Evolutionary conservation across 1,140 invertebrate genomes (phyloP).

Genomic region (Linepithema humile): DNA sequence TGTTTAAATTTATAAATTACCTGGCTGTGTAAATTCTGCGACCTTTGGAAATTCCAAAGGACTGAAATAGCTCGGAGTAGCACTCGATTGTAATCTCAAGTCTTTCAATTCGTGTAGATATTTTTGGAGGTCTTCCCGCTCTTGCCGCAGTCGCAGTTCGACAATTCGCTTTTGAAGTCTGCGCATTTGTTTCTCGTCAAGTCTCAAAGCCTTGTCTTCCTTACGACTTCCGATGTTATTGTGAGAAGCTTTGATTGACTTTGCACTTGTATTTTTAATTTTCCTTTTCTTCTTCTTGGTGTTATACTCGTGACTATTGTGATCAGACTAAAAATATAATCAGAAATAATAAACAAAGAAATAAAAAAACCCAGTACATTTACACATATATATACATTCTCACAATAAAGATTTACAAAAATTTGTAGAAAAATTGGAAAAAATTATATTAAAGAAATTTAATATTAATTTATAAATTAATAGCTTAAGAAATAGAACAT

Average conservation of each 20-base stretch:
- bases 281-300: constrained; percentile 17
- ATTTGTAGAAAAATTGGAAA: not conserved
- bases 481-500: not conserved
- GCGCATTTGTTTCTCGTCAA: constrained; percentile 39
- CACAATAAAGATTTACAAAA: not conserved
- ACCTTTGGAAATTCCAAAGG: constrained; percentile 78
- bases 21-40: constrained; percentile 63
- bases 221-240: not conserved
- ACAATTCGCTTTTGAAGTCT: constrained; percentile 51
- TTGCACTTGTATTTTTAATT: not conserved
- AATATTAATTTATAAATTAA: not conserved
- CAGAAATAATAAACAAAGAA: not conserved
- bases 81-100: constrained; percentile 31
- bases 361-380: too few species aligned
- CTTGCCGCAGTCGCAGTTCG: constrained; percentile 55
- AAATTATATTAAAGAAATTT: not conserved
- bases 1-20: constrained; percentile 55
- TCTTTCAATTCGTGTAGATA: constrained; percentile 65
- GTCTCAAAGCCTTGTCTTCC: constrained; percentile 43
- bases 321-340: constrained; percentile 15
- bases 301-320: not conserved
- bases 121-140: constrained; percentile 65
- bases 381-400: not conserved
- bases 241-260: not conserved
- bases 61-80: constrained; percentile 52